These are phyloP conservation scores for Xanthorhoe designata DNA, from an alignment of 2,888 invertebrate genomes.

Conservation along the genomic window DNA sequence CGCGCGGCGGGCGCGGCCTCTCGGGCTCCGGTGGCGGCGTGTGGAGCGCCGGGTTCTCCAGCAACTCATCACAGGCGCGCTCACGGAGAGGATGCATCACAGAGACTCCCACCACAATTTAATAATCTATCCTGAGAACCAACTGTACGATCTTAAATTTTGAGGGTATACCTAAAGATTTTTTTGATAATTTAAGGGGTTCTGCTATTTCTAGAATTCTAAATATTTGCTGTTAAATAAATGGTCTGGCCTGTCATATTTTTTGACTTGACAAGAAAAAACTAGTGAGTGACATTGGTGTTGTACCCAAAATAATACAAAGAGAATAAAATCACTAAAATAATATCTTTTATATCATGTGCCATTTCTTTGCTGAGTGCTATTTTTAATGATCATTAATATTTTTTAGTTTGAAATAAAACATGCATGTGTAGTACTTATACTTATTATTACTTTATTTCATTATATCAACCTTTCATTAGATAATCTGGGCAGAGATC, in stretches of 20 bases:
- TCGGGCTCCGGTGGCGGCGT: conserved; percentile 77
- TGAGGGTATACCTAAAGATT: neutral
- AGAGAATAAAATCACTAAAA: too few species aligned
- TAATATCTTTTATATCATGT: too few species aligned
- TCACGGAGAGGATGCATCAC: conserved; percentile 70
- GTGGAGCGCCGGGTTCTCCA: conserved; percentile 63
- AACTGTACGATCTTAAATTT: neutral
- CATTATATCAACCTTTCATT: neutral
- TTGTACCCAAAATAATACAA: too few species aligned
- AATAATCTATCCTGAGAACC: neutral
- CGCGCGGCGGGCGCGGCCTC: conserved; percentile 65
- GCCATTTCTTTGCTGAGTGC: too few species aligned
- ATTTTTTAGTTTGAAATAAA: too few species aligned
- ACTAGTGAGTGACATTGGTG: neutral
- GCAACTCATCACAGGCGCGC: conserved; percentile 64
- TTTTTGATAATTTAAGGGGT: conserved; percentile 8
- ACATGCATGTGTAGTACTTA: too few species aligned
- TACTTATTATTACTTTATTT: too few species aligned
- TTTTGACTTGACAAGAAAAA: conserved; percentile 16
- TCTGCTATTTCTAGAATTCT: conserved; percentile 10
- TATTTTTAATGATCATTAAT: neutral
- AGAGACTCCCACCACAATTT: neutral
- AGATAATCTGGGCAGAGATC: neutral
- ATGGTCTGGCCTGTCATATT: conserved; percentile 11
- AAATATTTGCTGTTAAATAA: conserved; percentile 21